Evolutionary conservation across 2,888 invertebrate species (phyloP), one percentile per base, ranked within the genome.

Genomic region (Netelia inedita): DNA sequence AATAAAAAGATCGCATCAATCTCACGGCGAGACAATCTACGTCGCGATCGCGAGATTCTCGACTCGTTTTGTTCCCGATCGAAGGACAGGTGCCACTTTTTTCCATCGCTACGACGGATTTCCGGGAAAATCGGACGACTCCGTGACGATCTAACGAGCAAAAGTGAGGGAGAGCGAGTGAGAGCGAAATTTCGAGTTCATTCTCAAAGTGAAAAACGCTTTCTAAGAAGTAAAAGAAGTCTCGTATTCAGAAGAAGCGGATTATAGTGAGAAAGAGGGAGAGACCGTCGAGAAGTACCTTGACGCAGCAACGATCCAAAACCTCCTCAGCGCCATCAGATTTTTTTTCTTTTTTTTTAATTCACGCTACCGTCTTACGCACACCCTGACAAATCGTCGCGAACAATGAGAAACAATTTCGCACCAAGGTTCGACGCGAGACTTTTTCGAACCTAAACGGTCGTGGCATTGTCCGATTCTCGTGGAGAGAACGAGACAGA

Each of bases 381-480:
- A 57, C 90, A 91, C 91, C 93, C 89, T 91, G 92, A 92, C 92
- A 93, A 93, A 93, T 93, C 91, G 92, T 79, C 10, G 75, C 80
- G 90, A 88, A 93, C 93, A 93, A 93, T 92, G 91, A 90, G 61
- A 93, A 93, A 93, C 91, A 92, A 93, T 93, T 93, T 92, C 90
- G 88, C 88, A 89, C 88, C 88, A 35, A 35, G 88, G 88, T 85
- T 85, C 86, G 87, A 85, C 35, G 88, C 85, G 78, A 87, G 87
- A 88, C 87, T 86, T 86, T 21, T 71, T 85, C 83, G 85, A 88
- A 88, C 87, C 90, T 91, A 91, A 92, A 92, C 91, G 90, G 87
- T 89, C 5, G 57, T 89, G 88, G 90, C 89, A 92, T 93, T 92
- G 92, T 91, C 83, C 79, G 81, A 66, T 76, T 55, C n/a, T 66